A percentile compares a stretch with the other conserved stretches of the same genome.
phyloP scores from a whole-genome alignment of 1,140 invertebrate species.

The Coenobita brevimanus region DNA sequence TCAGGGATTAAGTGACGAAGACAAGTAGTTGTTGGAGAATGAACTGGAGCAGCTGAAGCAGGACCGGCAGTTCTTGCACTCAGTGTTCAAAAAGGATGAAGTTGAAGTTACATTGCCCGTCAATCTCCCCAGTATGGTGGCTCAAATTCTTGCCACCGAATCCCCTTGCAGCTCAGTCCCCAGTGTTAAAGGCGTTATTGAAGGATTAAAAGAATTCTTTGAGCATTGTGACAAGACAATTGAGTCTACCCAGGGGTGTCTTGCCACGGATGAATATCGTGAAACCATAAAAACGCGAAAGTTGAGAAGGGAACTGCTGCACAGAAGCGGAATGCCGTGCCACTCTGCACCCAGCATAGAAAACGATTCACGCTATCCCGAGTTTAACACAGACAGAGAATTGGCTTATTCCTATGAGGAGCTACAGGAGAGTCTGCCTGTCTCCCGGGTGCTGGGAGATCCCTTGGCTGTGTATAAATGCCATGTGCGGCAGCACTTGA shows the following conservation, averaged over 20 bases:
- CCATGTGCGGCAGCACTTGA: slow-evolving; percentile 12
- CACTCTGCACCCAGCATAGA: no score
- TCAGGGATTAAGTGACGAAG: background rate
- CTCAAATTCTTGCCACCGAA: background rate
- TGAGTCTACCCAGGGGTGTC: background rate
- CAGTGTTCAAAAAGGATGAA: background rate
- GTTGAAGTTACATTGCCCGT: background rate
- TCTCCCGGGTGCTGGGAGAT: background rate
- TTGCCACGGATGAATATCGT: no score
- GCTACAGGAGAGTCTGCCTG: background rate
- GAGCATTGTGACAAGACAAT: background rate
- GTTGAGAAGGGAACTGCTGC: no score
- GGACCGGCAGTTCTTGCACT: background rate
- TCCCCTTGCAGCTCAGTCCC: background rate
- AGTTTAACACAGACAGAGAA: background rate
- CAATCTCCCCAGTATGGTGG: slow-evolving; percentile 1
- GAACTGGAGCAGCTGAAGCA: background rate
- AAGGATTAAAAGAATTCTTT: background rate
- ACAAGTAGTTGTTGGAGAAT: background rate
- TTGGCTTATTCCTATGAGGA: background rate
- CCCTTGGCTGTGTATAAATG: background rate
- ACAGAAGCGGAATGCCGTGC: no score
- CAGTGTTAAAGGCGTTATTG: background rate
- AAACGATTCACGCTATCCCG: background rate
- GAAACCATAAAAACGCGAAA: background rate